These are phyloP conservation scores for Speoplatyrhinus poulsoni DNA, from an alignment of 2,113 vertebrate species.

Conservation along the genomic window DNA sequence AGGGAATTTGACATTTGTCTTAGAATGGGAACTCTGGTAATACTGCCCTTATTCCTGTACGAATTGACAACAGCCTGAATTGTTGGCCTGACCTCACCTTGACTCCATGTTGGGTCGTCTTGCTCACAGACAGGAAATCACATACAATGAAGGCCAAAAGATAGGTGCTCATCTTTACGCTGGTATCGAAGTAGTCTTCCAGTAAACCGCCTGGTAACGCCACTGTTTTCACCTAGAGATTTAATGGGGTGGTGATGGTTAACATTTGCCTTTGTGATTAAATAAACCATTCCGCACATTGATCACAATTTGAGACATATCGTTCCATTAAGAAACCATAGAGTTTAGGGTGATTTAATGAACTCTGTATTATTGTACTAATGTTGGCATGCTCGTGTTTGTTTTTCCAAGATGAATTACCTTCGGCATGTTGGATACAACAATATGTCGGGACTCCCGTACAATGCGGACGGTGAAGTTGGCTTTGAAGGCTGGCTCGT, in stretches of 20 bases:
- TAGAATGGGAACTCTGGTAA: too few relatives aligned
- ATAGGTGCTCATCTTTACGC: constrained; percentile 92
- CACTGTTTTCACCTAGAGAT: constrained; percentile 80
- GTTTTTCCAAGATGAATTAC: constrained; percentile 51
- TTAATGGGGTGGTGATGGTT: neutral
- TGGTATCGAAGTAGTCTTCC: constrained; percentile 88
- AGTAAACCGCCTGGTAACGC: constrained; percentile 75
- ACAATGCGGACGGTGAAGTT: constrained; percentile 82
- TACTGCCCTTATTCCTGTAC: too few relatives aligned
- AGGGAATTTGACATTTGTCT: too few relatives aligned
- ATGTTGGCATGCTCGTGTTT: neutral
- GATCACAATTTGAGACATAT: too few relatives aligned
- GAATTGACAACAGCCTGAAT: neutral
- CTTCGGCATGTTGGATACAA: constrained; percentile 90
- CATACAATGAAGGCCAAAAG: constrained; percentile 90
- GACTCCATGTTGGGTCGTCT: constrained; percentile 80
- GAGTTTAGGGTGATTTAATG: too few relatives aligned
- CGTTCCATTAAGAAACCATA: too few relatives aligned
- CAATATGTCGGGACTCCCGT: constrained; percentile 78
- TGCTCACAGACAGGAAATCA: constrained; percentile 89
- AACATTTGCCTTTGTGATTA: neutral
- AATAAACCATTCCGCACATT: neutral
- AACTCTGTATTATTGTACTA: neutral
- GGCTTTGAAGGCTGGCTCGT: constrained; percentile 90
- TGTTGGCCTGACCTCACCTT: constrained; percentile 74